Percentiles rank a stretch among this genome's conserved stretches.
Evolutionary conservation across 2,113 vertebrate genomes (phyloP).

Genomic region (Eudyptes chrysolophus): DNA sequence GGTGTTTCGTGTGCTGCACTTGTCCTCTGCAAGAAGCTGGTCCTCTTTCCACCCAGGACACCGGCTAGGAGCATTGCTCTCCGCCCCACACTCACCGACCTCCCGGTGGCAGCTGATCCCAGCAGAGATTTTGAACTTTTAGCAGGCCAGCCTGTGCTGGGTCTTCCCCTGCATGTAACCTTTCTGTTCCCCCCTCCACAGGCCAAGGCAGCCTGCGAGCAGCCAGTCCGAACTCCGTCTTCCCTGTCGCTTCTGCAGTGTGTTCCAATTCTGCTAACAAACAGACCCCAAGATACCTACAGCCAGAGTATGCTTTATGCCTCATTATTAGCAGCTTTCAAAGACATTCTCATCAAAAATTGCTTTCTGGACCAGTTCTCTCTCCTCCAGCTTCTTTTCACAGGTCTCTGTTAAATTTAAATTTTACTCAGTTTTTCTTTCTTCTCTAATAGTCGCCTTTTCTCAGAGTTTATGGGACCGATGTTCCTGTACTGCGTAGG

Average conservation of each 20-base stretch:
- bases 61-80: not conserved
- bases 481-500: not conserved
- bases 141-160: not conserved
- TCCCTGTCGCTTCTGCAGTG: not conserved
- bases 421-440: not conserved
- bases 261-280: not conserved
- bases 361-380: not conserved
- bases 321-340: not conserved
- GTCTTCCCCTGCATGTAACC: rapidly evolving
- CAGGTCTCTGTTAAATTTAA: not conserved
- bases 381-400: not conserved
- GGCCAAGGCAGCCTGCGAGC: not conserved
- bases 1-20: rapidly evolving
- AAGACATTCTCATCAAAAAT: not conserved
- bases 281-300: not conserved
- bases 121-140: not conserved
- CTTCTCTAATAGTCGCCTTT: not conserved
- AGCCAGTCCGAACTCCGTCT: not conserved
- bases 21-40: not conserved
- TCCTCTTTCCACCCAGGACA: not conserved
- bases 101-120: not conserved
- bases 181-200: no score
- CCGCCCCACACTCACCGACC: not conserved
- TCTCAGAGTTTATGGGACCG: rapidly evolving
- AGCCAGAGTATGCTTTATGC: rapidly evolving